Evolutionary conservation across 2,113 vertebrate genomes (phyloP), one percentile per base, ranked within the genome.

Genomic region (Pelusios castaneus): DNA sequence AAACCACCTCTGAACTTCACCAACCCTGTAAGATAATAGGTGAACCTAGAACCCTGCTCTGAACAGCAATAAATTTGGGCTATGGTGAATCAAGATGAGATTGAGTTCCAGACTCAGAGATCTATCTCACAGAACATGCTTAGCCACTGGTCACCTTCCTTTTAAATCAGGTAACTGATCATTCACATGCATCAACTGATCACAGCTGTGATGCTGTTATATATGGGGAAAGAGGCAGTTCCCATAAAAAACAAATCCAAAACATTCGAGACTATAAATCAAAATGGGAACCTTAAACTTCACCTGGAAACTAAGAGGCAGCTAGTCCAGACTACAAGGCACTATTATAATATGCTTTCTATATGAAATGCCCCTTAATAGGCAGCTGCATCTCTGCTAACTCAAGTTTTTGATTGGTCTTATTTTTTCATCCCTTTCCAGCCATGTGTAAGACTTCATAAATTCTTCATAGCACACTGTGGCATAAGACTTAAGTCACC

Each of bases 31-130:
- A 67, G 14, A 67, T 14, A 34, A 67, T n/a, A 67, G 16, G 34
- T n/a, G 16, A 67, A 8, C 60, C 60, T 8, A 11, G 58, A 63
- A n/a, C 60, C 31, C 31, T 63, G 60, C 60, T 8, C 45, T 2
- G 1, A 54, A 29, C 3, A 8, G 16, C 21, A 91, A 80, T 0
- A 2, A 89, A 76, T 25, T 24, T 4, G 3, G 3, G n/a, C 1
- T 1, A 14, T 81, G 21, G n/a, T 24, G 34, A 67, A 9, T 17
- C 63, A 67, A 67, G n/a, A 5, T 38, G 17, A 8, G 17, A 38
- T 67, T 19, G 34, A 5, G 34, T 38, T 67, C 34, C 56, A 82
- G 13, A 52, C n/a, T 49, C 13, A 27, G 51, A 31, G 63, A 89
- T 41, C 41, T n/a, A n/a, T 49, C 76, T 38, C 63, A 19, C 31